phyloP scores from a whole-genome alignment of 2,797 vertebrate species.

The Hippoglossus hippoglossus region DNA sequence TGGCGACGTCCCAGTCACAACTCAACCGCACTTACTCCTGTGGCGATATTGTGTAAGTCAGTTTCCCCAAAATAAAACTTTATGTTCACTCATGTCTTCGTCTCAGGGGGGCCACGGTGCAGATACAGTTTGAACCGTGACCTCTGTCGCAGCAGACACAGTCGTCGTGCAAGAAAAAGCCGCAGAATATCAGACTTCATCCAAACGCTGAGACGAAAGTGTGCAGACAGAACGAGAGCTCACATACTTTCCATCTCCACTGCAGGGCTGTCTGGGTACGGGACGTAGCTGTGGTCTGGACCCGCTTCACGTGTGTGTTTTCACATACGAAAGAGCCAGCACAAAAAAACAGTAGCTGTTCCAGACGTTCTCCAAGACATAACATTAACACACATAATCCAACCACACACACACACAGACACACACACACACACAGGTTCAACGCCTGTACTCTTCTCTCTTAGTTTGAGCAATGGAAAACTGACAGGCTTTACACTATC shows the following conservation, averaged over 20 bases:
- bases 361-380: conserved; percentile 33
- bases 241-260: conserved; percentile 62
- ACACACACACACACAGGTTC: conserved; percentile 32
- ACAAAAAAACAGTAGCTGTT: conserved; percentile 61
- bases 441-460: conserved; percentile 9
- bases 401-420: conserved; percentile 16
- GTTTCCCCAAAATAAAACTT: neutral
- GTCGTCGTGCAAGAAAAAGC: neutral
- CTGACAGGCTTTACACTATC: conserved; percentile 43
- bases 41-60: neutral
- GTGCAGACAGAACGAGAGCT: conserved; percentile 15
- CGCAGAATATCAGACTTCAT: neutral
- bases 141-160: conserved; percentile 9
- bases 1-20: conserved; percentile 14
- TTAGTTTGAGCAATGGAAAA: conserved; percentile 40
- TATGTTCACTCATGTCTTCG: neutral
- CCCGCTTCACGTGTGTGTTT: conserved; percentile 42
- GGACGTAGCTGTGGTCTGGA: conserved; percentile 53
- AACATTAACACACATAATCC: conserved; percentile 39
- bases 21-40: conserved; percentile 9
- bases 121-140: neutral
- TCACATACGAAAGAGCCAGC: conserved; percentile 41
- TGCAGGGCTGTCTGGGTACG: conserved; percentile 44
- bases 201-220: conserved; percentile 14
- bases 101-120: neutral